phyloP scores from a whole-genome alignment of 2,797 vertebrate genomes.

The Sebastes nivosus region DNA sequence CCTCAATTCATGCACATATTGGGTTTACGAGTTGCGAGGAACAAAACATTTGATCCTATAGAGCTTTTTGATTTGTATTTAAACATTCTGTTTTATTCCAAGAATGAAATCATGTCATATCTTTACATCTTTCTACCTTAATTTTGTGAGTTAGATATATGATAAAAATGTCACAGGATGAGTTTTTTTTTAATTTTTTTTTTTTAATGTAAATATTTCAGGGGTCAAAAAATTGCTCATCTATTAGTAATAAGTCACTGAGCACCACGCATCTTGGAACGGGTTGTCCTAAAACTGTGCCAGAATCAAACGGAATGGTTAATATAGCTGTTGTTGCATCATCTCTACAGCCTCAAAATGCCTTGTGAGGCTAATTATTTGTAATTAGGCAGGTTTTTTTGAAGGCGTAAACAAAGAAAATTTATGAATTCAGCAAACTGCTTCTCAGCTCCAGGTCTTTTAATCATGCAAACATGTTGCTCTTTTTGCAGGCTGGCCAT shows the following conservation, averaged over 20 bases:
- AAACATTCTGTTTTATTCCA: conserved; percentile 9
- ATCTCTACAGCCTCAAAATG: conserved; percentile 23
- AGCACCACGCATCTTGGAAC: conserved; percentile 32
- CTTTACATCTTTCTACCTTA: background rate
- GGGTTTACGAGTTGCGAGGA: conserved; percentile 25
- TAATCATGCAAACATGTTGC: conserved; percentile 39
- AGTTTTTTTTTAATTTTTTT: background rate
- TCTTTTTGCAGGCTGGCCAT: conserved; percentile 15
- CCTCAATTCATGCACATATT: conserved; percentile 44
- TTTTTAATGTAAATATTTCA: conserved; percentile 31
- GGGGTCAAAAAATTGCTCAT: conserved; percentile 50
- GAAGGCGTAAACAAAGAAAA: conserved; percentile 67
- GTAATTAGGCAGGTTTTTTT: conserved; percentile 64
- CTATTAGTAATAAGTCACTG: conserved; percentile 55
- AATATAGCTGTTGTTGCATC: conserved; percentile 52
- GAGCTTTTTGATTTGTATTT: conserved; percentile 21
- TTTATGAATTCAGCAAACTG: conserved; percentile 50
- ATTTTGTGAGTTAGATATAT: conserved; percentile 4
- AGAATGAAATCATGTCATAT: background rate
- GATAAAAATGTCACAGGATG: background rate
- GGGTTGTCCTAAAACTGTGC: conserved; percentile 30
- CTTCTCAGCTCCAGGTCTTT: conserved; percentile 30
- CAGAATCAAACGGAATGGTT: conserved; percentile 77
- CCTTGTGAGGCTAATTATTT: conserved; percentile 68
- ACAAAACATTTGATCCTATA: conserved; percentile 50